Evolutionary conservation across 2,797 vertebrate species (phyloP).

Genomic region (Brachymystax lenok): DNA sequence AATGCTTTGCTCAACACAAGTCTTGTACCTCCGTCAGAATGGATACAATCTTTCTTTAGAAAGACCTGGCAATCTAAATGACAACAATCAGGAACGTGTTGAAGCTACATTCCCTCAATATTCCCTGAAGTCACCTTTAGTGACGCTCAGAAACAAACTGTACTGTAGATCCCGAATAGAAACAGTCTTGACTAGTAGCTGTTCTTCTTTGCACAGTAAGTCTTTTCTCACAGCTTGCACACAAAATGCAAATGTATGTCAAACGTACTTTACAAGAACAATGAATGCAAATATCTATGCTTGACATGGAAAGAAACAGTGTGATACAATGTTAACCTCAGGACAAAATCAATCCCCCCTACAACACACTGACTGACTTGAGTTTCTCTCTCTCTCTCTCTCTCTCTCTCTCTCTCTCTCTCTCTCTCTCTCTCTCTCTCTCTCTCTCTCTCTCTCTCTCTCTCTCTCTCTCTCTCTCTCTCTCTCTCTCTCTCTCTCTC

Average conservation of each 20-base stretch:
- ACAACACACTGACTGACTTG: background rate
- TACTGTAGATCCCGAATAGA: background rate
- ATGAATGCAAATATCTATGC: background rate
- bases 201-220: background rate
- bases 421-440: too few species aligned
- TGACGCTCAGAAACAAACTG: background rate
- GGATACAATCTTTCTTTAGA: too few species aligned
- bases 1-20: too few species aligned
- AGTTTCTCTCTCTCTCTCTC: too few species aligned
- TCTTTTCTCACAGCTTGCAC: background rate
- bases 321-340: background rate
- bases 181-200: background rate
- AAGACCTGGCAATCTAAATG: too few species aligned
- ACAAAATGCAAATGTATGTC: background rate
- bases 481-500: background rate
- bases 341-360: background rate
- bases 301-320: background rate
- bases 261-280: background rate
- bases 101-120: background rate
- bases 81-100: background rate
- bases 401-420: background rate
- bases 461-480: background rate
- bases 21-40: too few species aligned
- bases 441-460: background rate
- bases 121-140: background rate